Evolutionary conservation across 2,888 invertebrate genomes (phyloP).

Genomic region (Tineola bisselliella): DNA sequence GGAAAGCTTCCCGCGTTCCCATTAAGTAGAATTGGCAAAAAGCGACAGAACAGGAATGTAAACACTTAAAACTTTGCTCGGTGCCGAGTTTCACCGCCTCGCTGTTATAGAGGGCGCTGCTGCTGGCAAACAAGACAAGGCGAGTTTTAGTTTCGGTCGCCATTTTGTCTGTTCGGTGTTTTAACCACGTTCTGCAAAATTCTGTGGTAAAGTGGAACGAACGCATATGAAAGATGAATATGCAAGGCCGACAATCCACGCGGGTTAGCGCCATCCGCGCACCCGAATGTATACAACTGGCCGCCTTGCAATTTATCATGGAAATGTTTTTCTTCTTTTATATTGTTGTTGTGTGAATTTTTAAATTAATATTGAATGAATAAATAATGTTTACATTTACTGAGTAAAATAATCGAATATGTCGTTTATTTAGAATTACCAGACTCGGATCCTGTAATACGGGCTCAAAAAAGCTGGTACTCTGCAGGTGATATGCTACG

Average conservation of each 20-base stretch:
- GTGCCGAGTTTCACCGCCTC: conserved; percentile 38
- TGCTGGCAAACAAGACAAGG: conserved; percentile 53
- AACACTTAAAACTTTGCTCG: conserved; percentile 63
- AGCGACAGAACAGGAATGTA: conserved; percentile 62
- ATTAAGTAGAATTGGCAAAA: conserved; percentile 62
- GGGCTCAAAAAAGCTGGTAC: conserved; percentile 73
- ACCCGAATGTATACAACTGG: background rate
- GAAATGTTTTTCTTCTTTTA: conserved; percentile 2
- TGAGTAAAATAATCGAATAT: too few relatives aligned
- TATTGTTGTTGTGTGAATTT: background rate
- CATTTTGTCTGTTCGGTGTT: conserved; percentile 49
- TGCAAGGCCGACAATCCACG: conserved; percentile 32
- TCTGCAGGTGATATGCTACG: conserved; percentile 74
- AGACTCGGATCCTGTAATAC: conserved; percentile 69
- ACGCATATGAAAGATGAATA: conserved; percentile 52
- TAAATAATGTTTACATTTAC: background rate
- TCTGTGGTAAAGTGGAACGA: conserved; percentile 38
- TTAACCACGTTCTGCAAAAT: conserved; percentile 43
- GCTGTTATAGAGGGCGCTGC: conserved; percentile 50
- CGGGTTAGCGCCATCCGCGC: background rate
- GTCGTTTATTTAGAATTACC: too few relatives aligned
- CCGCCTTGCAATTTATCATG: conserved; percentile 2
- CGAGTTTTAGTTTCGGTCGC: conserved; percentile 45
- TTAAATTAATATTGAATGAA: background rate
- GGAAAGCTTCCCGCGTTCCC: conserved; percentile 46